These are phyloP conservation scores for Lophius piscatorius DNA, from an alignment of 2,113 vertebrate genomes.

Conservation along the genomic window DNA sequence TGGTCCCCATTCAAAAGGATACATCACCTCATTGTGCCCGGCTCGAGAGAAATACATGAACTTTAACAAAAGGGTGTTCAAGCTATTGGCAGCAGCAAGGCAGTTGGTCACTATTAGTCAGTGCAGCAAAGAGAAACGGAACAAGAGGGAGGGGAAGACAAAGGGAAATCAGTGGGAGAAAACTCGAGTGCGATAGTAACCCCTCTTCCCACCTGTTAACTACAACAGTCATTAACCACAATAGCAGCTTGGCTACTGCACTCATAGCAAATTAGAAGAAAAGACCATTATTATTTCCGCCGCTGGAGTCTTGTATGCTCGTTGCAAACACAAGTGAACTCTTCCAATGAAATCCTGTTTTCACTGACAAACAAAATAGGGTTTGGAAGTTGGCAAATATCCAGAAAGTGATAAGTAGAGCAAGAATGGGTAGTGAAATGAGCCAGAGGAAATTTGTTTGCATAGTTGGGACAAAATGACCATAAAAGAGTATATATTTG, in stretches of 20 bases:
- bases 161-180: constrained; percentile 68
- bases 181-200: constrained; percentile 81
- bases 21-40: constrained; percentile 77
- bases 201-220: constrained; percentile 82
- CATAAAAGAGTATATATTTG: constrained; percentile 80
- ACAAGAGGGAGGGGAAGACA: constrained; percentile 64
- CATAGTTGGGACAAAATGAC: constrained; percentile 80
- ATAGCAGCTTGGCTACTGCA: constrained; percentile 82
- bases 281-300: constrained; percentile 40
- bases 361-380: constrained; percentile 67
- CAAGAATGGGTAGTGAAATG: constrained; percentile 47
- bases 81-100: constrained; percentile 78
- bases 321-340: constrained; percentile 17
- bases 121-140: constrained; percentile 57
- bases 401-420: constrained; percentile 61
- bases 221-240: constrained; percentile 85
- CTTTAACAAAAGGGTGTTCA: constrained; percentile 82
- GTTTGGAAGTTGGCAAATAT: constrained; percentile 61
- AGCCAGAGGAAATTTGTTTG: constrained; percentile 75
- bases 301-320: constrained; percentile 40
- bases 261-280: constrained; percentile 82
- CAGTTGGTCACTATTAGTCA: constrained; percentile 78
- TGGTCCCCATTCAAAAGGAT: constrained; percentile 77
- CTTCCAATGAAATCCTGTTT: constrained; percentile 49
- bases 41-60: constrained; percentile 80